phyloP scores from a whole-genome alignment of 2,888 invertebrate species.

The Drosophila birchii region DNA sequence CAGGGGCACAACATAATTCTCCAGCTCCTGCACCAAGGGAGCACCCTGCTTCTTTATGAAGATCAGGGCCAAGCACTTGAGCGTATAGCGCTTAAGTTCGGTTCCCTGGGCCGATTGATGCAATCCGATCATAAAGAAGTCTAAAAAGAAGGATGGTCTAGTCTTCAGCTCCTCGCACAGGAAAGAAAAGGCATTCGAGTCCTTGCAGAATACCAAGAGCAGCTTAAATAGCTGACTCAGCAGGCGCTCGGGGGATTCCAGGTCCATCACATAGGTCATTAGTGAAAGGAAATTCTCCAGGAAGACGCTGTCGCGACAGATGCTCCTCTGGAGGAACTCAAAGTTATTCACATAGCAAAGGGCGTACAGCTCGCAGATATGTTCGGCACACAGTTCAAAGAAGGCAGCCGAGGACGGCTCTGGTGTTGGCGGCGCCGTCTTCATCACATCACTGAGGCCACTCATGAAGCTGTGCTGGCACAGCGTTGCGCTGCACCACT shows the following conservation, averaged over 20 bases:
- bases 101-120: slow-evolving; percentile 42
- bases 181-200: slow-evolving; percentile 63
- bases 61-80: slow-evolving; percentile 65
- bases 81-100: slow-evolving; percentile 62
- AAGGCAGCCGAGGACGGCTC: slow-evolving; percentile 11
- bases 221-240: slow-evolving; percentile 63
- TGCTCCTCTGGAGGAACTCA: slow-evolving; percentile 69
- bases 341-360: slow-evolving; percentile 71
- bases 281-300: slow-evolving; percentile 57
- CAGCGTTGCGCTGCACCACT: slow-evolving; percentile 57
- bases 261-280: slow-evolving; percentile 41
- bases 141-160: slow-evolving; percentile 48
- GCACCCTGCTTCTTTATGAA: slow-evolving; percentile 60
- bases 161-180: slow-evolving; percentile 65
- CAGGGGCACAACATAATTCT: slow-evolving; percentile 38
- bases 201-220: slow-evolving; percentile 75
- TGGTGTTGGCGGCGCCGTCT: slow-evolving; percentile 34
- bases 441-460: slow-evolving; percentile 75
- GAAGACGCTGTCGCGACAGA: slow-evolving; percentile 79
- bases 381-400: slow-evolving; percentile 67
- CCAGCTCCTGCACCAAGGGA: background rate
- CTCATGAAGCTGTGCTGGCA: slow-evolving; percentile 67
- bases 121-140: slow-evolving; percentile 65
- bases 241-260: slow-evolving; percentile 7
- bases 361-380: slow-evolving; percentile 80